Evolutionary conservation across 2,888 invertebrate species (phyloP).

Genomic region (Tenodera sinensis): DNA sequence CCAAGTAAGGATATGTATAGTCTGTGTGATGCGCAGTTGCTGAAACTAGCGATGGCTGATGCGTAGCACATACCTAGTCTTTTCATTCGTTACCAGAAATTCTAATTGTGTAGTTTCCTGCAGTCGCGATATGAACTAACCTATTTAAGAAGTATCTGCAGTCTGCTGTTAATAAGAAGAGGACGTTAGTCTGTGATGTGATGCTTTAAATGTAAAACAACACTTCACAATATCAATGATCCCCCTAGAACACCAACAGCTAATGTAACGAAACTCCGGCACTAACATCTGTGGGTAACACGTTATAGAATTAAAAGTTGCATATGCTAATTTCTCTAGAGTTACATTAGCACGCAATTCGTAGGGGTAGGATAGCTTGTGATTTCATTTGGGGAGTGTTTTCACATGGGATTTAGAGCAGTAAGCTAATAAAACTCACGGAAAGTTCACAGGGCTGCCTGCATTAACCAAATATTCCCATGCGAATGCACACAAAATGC

Average conservation of each 20-base stretch:
- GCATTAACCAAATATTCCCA: background rate
- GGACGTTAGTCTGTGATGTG: too few relatives aligned
- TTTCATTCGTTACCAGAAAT: too few relatives aligned
- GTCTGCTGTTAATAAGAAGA: too few relatives aligned
- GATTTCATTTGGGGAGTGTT: background rate
- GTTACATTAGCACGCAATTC: background rate
- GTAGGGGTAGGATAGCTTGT: background rate
- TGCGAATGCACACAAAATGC: background rate
- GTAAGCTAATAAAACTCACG: background rate
- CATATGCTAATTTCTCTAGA: background rate
- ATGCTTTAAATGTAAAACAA: too few relatives aligned
- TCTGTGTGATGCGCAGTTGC: too few relatives aligned
- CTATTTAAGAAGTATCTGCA: too few relatives aligned
- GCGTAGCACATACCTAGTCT: too few relatives aligned
- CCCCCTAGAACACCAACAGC: background rate
- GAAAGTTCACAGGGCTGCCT: background rate
- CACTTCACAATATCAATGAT: too few relatives aligned
- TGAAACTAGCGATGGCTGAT: too few relatives aligned
- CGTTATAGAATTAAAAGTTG: background rate
- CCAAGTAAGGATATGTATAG: too few relatives aligned
- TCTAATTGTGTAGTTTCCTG: too few relatives aligned
- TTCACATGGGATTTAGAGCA: background rate
- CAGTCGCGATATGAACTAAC: too few relatives aligned
- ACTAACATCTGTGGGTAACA: background rate
- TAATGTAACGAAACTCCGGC: background rate